phyloP scores from a whole-genome alignment of 2,113 vertebrate genomes.

The Hassar affinis region DNA sequence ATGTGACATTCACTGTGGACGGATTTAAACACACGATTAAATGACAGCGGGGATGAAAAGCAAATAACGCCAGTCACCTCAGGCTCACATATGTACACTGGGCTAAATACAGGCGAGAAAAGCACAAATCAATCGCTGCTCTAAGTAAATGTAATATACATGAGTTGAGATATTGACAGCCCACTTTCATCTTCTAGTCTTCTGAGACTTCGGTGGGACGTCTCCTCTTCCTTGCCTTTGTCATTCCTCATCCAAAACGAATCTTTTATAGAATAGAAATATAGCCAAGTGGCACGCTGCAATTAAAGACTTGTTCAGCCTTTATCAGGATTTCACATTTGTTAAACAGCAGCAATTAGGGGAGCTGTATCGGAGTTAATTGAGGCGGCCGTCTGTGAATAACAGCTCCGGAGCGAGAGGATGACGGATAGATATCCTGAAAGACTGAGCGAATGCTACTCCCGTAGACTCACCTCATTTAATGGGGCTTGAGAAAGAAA shows the following conservation, averaged over 20 bases:
- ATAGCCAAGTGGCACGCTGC: constrained; percentile 13
- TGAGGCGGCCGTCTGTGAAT: constrained; percentile 9
- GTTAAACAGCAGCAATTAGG: constrained; percentile 20
- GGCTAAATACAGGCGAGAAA: constrained; percentile 13
- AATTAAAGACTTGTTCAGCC: constrained; percentile 27
- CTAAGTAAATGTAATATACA: constrained; percentile 6
- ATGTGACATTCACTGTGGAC: constrained; percentile 59
- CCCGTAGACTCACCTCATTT: background rate
- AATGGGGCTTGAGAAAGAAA: constrained; percentile 4
- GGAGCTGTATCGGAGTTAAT: constrained; percentile 13
- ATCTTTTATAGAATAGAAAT: constrained; percentile 20
- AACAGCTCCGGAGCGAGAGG: constrained; percentile 16
- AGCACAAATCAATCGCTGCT: constrained; percentile 33
- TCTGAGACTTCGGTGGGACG: background rate
- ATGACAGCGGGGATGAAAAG: constrained; percentile 33
- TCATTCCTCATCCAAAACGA: background rate
- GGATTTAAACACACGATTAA: constrained; percentile 69
- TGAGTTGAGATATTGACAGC: background rate
- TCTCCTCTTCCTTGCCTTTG: background rate
- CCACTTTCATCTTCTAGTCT: constrained; percentile 1
- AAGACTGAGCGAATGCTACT: background rate
- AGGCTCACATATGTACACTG: background rate
- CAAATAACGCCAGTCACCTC: constrained; percentile 17
- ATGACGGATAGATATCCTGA: constrained; percentile 20
- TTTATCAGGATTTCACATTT: constrained; percentile 1